Evolutionary conservation across 2,113 vertebrate genomes (phyloP), one percentile per base, ranked within the genome.

Genomic region (Pterocles gutturalis): DNA sequence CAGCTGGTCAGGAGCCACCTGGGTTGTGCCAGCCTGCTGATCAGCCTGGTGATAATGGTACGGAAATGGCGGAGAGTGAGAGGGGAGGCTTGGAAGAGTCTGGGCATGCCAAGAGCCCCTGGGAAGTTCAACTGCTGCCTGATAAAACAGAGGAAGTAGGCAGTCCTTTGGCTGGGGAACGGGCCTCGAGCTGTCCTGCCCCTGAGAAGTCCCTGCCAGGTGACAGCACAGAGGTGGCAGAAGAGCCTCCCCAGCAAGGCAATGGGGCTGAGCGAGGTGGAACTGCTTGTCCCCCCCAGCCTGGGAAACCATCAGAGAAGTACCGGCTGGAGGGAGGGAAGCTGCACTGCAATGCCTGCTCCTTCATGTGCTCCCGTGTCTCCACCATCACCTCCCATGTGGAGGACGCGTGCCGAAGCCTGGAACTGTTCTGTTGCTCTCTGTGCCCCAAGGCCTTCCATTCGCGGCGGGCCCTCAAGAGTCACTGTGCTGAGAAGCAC

Each of bases 321-420:
- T 98, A 98, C 92, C 87, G 58, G 19, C 90, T 97, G 38, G 97
- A 98, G 64, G 97, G 97, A 70, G 98, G 98, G n/a, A 99, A 98
- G 95, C 99, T 99, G 66, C 98, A 82, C 83, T 99, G 99, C 93
- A 98, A 96, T 9, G 91, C 96, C 3, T 99, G 99, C 91, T 92
- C 92, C 6, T 99, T 99, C 31, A 96, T 98, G 11, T 99, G 99
- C 48, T 98, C 98, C 34, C 98, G 98, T 24, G 92, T 98, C 34
- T 97, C 98, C 36, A 98, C 98, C 28, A 98, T 99, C 53, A 97
- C 98, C 43, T 98, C 98, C 5, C 99, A 99, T 0, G 98, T 98
- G 82, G 94, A 97, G 6, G 98, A 98, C 1, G 98, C 98, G 66
- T 98, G 98, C 94, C 95, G 98, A 31, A 95, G 92, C 31, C 79